phyloP scores from a whole-genome alignment of 2,113 vertebrate genomes.

The Platichthys stellatus region DNA sequence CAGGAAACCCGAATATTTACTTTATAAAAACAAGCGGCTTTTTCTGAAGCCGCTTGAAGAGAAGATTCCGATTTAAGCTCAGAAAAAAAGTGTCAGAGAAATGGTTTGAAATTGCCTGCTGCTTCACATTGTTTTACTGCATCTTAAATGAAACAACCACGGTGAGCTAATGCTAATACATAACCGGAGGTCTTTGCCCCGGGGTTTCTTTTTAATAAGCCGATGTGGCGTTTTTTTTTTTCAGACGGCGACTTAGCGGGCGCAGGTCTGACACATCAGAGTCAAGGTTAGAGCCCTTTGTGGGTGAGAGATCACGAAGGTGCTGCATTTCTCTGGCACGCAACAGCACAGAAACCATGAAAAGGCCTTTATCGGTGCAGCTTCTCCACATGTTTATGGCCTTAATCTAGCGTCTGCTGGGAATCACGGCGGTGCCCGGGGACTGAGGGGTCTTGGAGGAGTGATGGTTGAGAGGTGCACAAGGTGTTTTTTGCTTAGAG shows the following conservation, averaged over 20 bases:
- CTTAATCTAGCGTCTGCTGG: not conserved
- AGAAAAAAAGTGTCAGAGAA: not conserved
- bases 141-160: not conserved
- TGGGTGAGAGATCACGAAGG: slow-evolving; percentile 12
- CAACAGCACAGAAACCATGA: slow-evolving; percentile 3
- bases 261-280: slow-evolving; percentile 26
- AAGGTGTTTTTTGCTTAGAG: not conserved
- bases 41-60: not conserved
- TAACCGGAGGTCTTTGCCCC: not conserved
- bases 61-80: not conserved
- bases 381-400: slow-evolving; percentile 13
- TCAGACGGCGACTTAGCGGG: slow-evolving; percentile 10
- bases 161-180: not conserved
- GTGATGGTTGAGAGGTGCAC: not conserved
- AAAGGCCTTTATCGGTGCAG: not conserved
- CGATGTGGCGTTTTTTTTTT: slow-evolving; percentile 29
- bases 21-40: not conserved
- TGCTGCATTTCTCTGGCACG: not conserved
- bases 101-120: too few relatives aligned
- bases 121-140: not conserved
- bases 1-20: slow-evolving; percentile 1
- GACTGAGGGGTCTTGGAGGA: not conserved
- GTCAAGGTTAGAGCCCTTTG: slow-evolving; percentile 49
- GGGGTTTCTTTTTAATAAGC: slow-evolving; percentile 39
- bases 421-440: not conserved